phyloP scores from a whole-genome alignment of 2,797 vertebrate genomes.

The Otus scops region DNA sequence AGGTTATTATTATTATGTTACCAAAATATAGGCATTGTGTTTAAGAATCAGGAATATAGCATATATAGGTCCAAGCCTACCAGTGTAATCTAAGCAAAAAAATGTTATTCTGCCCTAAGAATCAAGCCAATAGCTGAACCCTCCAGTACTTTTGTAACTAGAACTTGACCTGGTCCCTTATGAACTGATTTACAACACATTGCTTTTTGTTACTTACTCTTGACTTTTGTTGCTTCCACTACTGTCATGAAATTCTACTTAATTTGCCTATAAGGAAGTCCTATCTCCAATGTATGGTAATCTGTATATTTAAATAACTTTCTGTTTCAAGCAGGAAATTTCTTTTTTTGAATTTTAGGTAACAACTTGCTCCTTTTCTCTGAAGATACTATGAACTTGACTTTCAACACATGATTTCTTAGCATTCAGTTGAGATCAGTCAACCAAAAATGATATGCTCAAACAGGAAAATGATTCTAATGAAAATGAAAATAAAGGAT shows the following conservation, averaged over 20 bases:
- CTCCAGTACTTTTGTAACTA: neutral
- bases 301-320: slow-evolving; percentile 37
- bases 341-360: neutral
- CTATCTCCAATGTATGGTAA: neutral
- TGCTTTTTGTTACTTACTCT: slow-evolving; percentile 41
- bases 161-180: slow-evolving; percentile 16
- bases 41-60: neutral
- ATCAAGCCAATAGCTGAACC: neutral
- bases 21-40: neutral
- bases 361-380: neutral
- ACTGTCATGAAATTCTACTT: neutral
- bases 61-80: neutral
- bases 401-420: neutral
- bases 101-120: neutral
- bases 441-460: slow-evolving; percentile 12
- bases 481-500: slow-evolving; percentile 39
- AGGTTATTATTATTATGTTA: neutral
- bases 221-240: slow-evolving; percentile 6
- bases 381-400: neutral
- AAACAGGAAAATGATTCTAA: slow-evolving; percentile 43
- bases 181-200: slow-evolving; percentile 34
- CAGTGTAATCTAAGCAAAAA: neutral
- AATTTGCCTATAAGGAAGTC: neutral
- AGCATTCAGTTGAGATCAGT: neutral
- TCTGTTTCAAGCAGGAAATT: neutral